These are phyloP conservation scores for Cyprinus carpio DNA, from an alignment of 2,113 vertebrate species.

Conservation along the genomic window DNA sequence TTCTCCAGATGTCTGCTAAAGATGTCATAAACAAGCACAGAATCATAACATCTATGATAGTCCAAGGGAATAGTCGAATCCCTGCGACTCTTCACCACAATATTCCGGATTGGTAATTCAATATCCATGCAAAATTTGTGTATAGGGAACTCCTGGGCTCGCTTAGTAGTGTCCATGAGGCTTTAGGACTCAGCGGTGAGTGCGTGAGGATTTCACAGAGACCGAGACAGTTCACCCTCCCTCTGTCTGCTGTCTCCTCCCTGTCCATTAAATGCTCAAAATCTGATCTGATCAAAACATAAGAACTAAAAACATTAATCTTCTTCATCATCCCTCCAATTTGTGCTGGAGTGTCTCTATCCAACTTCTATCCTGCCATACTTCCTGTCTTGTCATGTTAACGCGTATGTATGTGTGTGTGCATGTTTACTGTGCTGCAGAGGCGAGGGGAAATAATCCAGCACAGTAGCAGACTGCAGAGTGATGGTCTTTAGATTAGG, in stretches of 20 bases:
- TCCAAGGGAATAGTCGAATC: neutral
- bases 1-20: neutral
- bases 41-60: neutral
- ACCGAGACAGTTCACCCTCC: constrained; percentile 17
- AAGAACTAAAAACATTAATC: neutral
- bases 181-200: neutral
- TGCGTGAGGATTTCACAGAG: constrained; percentile 23
- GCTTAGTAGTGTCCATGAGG: neutral
- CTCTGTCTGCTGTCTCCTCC: constrained; percentile 34
- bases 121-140: constrained; percentile 4
- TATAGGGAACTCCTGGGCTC: neutral
- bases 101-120: neutral
- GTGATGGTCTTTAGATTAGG: constrained; percentile 65
- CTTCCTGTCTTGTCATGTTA: neutral
- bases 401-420: constrained; percentile 24
- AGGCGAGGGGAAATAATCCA: constrained; percentile 65
- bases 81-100: neutral
- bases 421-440: neutral
- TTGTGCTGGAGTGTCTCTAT: neutral
- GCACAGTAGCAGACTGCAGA: constrained; percentile 61
- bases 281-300: constrained; percentile 11
- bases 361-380: neutral
- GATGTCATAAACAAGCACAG: neutral
- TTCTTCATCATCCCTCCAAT: neutral
- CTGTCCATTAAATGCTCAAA: neutral